phyloP scores from a whole-genome alignment of 2,113 vertebrate species.

The Empidonax traillii region DNA sequence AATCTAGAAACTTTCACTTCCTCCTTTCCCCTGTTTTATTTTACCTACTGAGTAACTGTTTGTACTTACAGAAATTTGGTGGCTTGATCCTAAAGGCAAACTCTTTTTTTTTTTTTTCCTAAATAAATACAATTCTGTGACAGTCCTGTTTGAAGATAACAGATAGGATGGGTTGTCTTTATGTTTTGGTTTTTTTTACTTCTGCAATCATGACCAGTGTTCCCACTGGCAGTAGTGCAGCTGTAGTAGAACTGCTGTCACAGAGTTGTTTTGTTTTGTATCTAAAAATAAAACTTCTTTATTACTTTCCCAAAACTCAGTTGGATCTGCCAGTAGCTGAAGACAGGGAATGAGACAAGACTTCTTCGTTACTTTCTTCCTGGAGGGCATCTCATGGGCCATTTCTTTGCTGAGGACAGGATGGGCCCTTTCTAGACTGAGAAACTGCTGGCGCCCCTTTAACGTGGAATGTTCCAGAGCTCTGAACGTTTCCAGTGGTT shows the following conservation, averaged over 20 bases:
- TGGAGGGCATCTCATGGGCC: background rate
- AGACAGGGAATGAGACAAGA: background rate
- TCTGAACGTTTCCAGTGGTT: background rate
- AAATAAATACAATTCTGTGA: background rate
- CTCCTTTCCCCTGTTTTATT: background rate
- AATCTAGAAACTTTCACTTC: conserved; percentile 9
- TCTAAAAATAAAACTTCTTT: background rate
- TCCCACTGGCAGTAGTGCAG: background rate
- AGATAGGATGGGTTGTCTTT: background rate
- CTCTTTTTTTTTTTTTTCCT: background rate
- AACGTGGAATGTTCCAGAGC: background rate
- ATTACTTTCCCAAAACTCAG: background rate
- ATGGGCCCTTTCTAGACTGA: background rate
- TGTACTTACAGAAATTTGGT: background rate
- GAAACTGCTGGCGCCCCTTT: background rate
- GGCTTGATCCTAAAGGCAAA: background rate
- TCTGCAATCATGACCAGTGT: background rate
- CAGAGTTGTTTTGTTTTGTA: background rate
- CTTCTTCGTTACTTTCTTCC: background rate
- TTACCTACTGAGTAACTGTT: background rate
- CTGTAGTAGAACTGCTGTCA: background rate
- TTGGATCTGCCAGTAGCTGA: background rate
- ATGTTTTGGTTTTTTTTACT: background rate
- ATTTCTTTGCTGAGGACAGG: background rate
- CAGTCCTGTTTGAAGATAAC: background rate